These are phyloP conservation scores for Eira barbara DNA, from an alignment of 2,113 vertebrate genomes.

Conservation along the genomic window DNA sequence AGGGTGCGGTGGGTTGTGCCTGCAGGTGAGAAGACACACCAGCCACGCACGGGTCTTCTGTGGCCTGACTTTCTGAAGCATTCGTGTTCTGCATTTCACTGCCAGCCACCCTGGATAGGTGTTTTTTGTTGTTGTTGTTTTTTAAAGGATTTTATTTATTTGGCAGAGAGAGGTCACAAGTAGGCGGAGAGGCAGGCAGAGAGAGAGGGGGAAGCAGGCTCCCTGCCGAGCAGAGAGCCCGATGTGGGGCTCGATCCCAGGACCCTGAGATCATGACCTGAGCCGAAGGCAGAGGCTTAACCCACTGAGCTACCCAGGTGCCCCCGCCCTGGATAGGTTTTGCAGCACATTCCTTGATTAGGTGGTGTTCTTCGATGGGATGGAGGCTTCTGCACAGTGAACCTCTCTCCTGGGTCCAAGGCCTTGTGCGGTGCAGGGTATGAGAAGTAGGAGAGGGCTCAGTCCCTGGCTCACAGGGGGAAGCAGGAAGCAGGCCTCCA, in stretches of 20 bases:
- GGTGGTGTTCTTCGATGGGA: neutral
- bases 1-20: neutral
- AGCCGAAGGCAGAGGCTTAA: too few relatives aligned
- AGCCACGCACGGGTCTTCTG: neutral
- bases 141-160: too few relatives aligned
- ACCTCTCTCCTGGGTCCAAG: neutral
- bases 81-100: rapidly evolving
- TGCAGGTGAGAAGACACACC: neutral
- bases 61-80: neutral
- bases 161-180: too few relatives aligned
- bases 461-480: neutral
- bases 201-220: too few relatives aligned
- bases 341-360: neutral
- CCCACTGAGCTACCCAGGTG: too few relatives aligned
- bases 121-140: too few relatives aligned
- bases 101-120: rapidly evolving
- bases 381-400: neutral
- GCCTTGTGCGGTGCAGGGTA: neutral
- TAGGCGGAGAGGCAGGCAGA: too few relatives aligned
- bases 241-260: too few relatives aligned
- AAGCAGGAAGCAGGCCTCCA: neutral
- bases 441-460: neutral
- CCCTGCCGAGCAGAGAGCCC: too few relatives aligned
- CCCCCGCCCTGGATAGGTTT: rapidly evolving
- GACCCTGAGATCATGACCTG: too few relatives aligned